Evolutionary conservation across 2,888 invertebrate species (phyloP).

Genomic region (Macaria liturata): DNA sequence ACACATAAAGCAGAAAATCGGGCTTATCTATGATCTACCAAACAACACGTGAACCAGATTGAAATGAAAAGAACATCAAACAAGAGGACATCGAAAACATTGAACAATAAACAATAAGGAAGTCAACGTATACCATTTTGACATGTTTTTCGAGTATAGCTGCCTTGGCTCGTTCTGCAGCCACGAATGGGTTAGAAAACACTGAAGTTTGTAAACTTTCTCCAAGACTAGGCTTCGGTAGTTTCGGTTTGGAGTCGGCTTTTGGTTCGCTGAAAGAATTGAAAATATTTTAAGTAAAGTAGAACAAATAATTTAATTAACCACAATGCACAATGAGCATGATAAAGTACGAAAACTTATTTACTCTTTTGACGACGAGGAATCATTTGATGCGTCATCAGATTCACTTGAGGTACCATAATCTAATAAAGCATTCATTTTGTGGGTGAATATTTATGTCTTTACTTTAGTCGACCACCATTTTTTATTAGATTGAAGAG

Average conservation of each 20-base stretch:
- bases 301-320: background rate
- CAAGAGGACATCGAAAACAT: background rate
- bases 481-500: too few relatives aligned
- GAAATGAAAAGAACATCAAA: too few relatives aligned
- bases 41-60: too few relatives aligned
- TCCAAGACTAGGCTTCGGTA: constrained; percentile 86
- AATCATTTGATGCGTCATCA: constrained; percentile 63
- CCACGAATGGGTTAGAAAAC: constrained; percentile 93
- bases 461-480: too few relatives aligned
- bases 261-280: constrained; percentile 39
- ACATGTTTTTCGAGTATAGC: constrained; percentile 95
- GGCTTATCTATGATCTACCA: too few relatives aligned
- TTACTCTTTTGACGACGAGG: constrained; percentile 64
- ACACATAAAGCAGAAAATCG: too few relatives aligned
- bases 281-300: background rate
- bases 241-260: constrained; percentile 62
- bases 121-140: constrained; percentile 91
- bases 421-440: constrained; percentile 87
- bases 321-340: background rate
- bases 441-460: background rate
- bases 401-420: constrained; percentile 83
- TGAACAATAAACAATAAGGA: constrained; percentile 50
- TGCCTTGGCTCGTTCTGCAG: constrained; percentile 93
- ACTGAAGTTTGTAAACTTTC: constrained; percentile 87
- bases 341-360: constrained; percentile 14